Evolutionary conservation across 2,888 invertebrate genomes (phyloP).

Genomic region (Morpho achilles): DNA sequence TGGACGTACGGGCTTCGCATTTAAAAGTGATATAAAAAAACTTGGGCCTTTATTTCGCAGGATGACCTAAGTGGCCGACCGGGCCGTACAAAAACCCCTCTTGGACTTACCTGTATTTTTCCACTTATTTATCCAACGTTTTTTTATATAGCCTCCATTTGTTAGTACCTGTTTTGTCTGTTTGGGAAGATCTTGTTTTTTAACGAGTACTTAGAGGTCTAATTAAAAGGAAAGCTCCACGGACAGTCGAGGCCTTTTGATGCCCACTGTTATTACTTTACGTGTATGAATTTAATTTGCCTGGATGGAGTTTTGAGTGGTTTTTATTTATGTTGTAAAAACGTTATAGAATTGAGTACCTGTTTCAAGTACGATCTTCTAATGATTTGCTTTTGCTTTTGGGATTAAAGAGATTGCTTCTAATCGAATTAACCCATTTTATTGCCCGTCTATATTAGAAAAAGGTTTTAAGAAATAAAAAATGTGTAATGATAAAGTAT

Average conservation of each 20-base stretch:
- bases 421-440: slow-evolving; percentile 15
- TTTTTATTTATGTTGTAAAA: slow-evolving; percentile 43
- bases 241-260: slow-evolving; percentile 76
- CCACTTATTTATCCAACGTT: slow-evolving; percentile 78
- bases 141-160: slow-evolving; percentile 68
- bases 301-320: slow-evolving; percentile 69
- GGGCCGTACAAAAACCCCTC: slow-evolving; percentile 75
- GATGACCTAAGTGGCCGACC: slow-evolving; percentile 79
- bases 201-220: slow-evolving; percentile 77
- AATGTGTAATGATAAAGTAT: too few species aligned
- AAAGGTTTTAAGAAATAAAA: too few species aligned
- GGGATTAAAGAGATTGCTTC: slow-evolving; percentile 15
- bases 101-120: slow-evolving; percentile 79
- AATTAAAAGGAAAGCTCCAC: slow-evolving; percentile 77
- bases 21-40: slow-evolving; percentile 78
- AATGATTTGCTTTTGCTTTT: slow-evolving; percentile 15
- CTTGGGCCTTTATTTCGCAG: slow-evolving; percentile 75
- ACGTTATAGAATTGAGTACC: slow-evolving; percentile 56
- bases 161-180: slow-evolving; percentile 75
- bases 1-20: slow-evolving; percentile 71
- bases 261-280: slow-evolving; percentile 73
- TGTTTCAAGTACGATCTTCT: slow-evolving; percentile 32
- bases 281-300: slow-evolving; percentile 75
- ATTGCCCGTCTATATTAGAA: not conserved
- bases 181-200: slow-evolving; percentile 75